These are phyloP conservation scores for Spodoptera picta DNA, from an alignment of 2,888 invertebrate genomes.

Conservation along the genomic window DNA sequence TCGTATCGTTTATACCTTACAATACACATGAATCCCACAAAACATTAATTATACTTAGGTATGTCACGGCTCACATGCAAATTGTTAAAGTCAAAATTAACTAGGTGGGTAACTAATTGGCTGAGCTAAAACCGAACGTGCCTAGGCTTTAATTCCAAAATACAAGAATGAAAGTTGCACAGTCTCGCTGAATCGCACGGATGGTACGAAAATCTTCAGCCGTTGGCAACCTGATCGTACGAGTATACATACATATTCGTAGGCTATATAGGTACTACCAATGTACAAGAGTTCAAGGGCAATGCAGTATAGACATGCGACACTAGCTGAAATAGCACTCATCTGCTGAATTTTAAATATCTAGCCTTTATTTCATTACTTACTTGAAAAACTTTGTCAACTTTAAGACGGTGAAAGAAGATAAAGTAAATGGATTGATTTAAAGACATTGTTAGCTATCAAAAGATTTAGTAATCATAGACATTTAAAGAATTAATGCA, in stretches of 20 bases:
- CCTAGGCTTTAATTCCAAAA: constrained; percentile 21
- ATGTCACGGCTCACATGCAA: constrained; percentile 13
- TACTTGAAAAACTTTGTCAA: background rate
- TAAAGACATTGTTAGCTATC: no score
- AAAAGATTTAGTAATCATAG: no score
- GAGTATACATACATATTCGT: constrained; percentile 7
- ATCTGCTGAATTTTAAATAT: constrained; percentile 6
- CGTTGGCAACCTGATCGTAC: constrained; percentile 25
- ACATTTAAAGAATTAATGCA: no score
- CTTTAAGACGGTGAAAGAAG: no score
- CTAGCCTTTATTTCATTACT: background rate
- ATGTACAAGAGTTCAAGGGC: constrained; percentile 49
- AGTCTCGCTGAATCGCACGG: constrained; percentile 9
- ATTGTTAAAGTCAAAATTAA: constrained; percentile 5
- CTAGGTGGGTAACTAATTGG: constrained; percentile 25
- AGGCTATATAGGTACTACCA: constrained; percentile 12
- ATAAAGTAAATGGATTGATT: no score
- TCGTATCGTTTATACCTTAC: no score
- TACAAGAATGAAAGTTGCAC: constrained; percentile 6
- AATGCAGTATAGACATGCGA: constrained; percentile 54
- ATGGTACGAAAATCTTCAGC: constrained; percentile 22
- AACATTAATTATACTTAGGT: background rate
- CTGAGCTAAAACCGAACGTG: constrained; percentile 31
- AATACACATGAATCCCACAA: background rate
- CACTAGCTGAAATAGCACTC: constrained; percentile 13